Percentiles rank a stretch among this genome's conserved stretches.
These are phyloP conservation scores for Fragum fragum DNA, from an alignment of 2,888 invertebrate genomes.

Conservation along the genomic window DNA sequence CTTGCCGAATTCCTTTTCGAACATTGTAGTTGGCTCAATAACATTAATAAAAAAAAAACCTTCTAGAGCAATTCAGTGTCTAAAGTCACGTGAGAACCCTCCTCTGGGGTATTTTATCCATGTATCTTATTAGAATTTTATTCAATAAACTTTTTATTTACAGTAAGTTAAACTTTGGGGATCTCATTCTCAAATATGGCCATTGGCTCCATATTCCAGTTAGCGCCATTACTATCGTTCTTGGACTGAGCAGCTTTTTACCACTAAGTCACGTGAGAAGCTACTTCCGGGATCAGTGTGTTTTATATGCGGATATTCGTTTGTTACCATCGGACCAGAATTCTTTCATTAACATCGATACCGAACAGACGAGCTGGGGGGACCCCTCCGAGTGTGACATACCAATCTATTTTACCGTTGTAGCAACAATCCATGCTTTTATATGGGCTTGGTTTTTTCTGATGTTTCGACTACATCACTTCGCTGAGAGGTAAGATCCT, in stretches of 20 bases:
- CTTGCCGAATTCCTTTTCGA: too few species aligned
- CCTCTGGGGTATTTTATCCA: too few species aligned
- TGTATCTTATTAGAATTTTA: background rate
- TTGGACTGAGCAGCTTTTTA: slow-evolving; percentile 54
- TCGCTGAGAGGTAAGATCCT: background rate
- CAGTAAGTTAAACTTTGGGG: background rate
- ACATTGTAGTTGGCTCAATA: too few species aligned
- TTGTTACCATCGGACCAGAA: slow-evolving; percentile 27
- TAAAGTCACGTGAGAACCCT: too few species aligned
- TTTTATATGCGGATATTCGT: slow-evolving; percentile 53
- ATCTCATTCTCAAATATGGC: background rate
- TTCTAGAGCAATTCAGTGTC: too few species aligned
- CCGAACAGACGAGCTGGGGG: slow-evolving; percentile 50
- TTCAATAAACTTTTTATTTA: background rate
- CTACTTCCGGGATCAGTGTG: slow-evolving; percentile 55
- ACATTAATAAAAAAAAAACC: too few species aligned
- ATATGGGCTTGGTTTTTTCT: slow-evolving; percentile 69
- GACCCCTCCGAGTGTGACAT: slow-evolving; percentile 40
- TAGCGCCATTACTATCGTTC: slow-evolving; percentile 43
- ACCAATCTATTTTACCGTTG: slow-evolving; percentile 51
- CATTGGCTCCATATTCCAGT: slow-evolving; percentile 39
- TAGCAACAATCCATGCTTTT: slow-evolving; percentile 63
- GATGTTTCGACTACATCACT: slow-evolving; percentile 38
- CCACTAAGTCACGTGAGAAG: slow-evolving; percentile 52
- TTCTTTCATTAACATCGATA: slow-evolving; percentile 46